phyloP scores from a whole-genome alignment of 2,797 vertebrate species.

The Gymnothorax reevesii region DNA sequence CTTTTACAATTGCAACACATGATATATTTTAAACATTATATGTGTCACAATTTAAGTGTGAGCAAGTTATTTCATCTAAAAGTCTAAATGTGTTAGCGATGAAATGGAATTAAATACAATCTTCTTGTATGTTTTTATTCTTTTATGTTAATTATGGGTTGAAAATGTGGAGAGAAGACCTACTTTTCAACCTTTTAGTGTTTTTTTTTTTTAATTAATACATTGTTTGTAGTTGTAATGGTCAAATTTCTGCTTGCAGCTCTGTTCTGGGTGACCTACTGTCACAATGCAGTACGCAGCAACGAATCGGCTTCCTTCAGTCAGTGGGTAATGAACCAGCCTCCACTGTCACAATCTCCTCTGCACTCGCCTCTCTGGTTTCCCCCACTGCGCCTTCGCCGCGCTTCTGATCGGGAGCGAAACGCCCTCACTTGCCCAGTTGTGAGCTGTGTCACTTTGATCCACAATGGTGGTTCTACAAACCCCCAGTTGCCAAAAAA shows the following conservation, averaged over 20 bases:
- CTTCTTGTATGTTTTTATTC: too few species aligned
- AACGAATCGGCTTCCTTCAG: background rate
- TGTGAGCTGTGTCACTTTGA: background rate
- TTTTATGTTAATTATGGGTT: background rate
- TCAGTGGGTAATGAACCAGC: background rate
- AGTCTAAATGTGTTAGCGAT: background rate
- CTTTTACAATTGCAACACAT: background rate
- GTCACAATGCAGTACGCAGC: background rate
- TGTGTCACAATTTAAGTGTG: background rate
- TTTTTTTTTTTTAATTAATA: background rate
- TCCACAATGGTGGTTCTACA: background rate
- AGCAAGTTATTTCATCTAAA: background rate
- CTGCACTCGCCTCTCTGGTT: background rate
- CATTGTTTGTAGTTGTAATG: background rate
- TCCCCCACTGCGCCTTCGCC: background rate
- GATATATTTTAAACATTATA: background rate
- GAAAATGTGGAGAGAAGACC: background rate
- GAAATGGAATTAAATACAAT: background rate
- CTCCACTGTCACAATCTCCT: background rate
- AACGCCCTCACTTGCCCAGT: background rate
- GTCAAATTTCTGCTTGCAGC: background rate
- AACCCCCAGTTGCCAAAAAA: background rate
- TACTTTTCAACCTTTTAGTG: background rate
- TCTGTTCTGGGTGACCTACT: background rate
- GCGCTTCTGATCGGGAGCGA: background rate